phyloP scores from a whole-genome alignment of 2,113 vertebrate species.

The Dasyurus viverrinus region DNA sequence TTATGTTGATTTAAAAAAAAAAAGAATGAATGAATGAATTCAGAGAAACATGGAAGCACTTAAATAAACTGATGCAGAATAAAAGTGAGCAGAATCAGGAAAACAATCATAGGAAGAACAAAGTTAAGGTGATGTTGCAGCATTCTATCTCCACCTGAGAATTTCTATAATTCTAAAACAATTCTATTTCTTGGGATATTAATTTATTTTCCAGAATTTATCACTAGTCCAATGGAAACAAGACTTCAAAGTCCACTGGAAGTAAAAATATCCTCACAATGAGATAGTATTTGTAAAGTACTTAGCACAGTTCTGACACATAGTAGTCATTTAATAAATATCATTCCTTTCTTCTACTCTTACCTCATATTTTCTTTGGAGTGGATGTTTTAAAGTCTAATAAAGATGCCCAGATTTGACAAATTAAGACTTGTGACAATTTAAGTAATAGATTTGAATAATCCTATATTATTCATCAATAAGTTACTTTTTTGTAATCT shows the following conservation, averaged over 20 bases:
- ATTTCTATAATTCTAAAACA: not conserved
- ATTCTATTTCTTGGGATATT: not conserved
- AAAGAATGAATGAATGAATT: not conserved
- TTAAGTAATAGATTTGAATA: not conserved
- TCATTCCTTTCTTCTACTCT: not conserved
- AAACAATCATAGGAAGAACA: not conserved
- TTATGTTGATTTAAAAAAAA: not conserved
- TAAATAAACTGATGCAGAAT: not conserved
- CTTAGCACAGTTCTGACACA: not conserved
- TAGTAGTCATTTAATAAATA: not conserved
- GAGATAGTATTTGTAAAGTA: not conserved
- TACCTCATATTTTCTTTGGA: not conserved
- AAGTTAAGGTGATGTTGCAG: not conserved
- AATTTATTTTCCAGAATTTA: not conserved
- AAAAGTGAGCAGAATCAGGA: not conserved
- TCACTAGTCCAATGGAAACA: not conserved
- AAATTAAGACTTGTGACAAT: not conserved
- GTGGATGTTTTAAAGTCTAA: not conserved
- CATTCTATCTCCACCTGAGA: not conserved
- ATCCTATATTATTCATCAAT: not conserved
- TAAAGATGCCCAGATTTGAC: not conserved
- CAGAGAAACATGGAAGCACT: not conserved
- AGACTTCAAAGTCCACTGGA: not conserved
- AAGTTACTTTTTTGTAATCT: not conserved
- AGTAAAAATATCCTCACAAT: not conserved